Percentiles rank a stretch among this genome's conserved stretches.
These are phyloP conservation scores for Melitaea athalia DNA, from an alignment of 2,888 invertebrate species.

Conservation along the genomic window DNA sequence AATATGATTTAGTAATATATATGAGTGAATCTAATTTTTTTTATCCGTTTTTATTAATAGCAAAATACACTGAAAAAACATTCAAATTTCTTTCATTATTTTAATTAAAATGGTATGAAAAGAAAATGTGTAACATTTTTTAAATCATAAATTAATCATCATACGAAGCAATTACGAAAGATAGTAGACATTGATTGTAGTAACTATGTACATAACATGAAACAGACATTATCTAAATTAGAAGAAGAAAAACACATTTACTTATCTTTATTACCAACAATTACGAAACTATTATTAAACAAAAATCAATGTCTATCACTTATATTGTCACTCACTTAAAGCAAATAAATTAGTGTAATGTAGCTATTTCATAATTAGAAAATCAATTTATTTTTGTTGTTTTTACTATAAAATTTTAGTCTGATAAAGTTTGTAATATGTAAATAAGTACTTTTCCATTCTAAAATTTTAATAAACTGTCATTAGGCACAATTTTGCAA, in stretches of 20 bases:
- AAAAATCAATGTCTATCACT: slow-evolving; percentile 6
- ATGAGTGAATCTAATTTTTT: too few relatives aligned
- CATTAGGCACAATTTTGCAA: too few relatives aligned
- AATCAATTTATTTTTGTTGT: too few relatives aligned
- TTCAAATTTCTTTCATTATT: too few relatives aligned
- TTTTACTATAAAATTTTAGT: too few relatives aligned
- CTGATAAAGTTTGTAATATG: too few relatives aligned
- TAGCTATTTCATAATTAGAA: too few relatives aligned
- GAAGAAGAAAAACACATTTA: slow-evolving; percentile 6
- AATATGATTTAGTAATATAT: too few relatives aligned
- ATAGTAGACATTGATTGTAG: slow-evolving; percentile 30
- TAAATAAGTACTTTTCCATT: too few relatives aligned
- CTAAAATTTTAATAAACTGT: too few relatives aligned
- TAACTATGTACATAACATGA: slow-evolving; percentile 22
- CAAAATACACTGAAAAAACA: background rate
- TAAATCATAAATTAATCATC: background rate
- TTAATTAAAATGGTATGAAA: background rate
- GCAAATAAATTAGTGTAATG: background rate
- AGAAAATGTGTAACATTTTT: background rate
- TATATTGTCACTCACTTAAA: background rate
- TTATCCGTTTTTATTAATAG: too few relatives aligned
- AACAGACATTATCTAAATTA: slow-evolving; percentile 8
- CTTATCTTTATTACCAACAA: slow-evolving; percentile 15
- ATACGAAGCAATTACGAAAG: background rate
- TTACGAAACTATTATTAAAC: slow-evolving; percentile 1